Conservation (phyloP, 2,113 vertebrate genomes). For the Misgurnus mizolepis region DNA sequence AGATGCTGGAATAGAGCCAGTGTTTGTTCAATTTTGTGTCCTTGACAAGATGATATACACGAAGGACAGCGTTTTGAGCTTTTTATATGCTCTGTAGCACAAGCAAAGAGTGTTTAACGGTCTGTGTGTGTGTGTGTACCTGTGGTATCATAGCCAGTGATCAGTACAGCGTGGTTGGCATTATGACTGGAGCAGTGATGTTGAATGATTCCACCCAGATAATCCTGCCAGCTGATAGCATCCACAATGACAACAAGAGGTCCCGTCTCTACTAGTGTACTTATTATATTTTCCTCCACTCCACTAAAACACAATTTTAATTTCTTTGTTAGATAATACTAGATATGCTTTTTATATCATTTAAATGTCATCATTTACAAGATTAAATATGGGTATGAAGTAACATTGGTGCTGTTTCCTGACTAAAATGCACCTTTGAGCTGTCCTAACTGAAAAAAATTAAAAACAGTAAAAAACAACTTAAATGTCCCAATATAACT, state of each 20-base stretch:
- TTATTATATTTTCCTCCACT: conserved; percentile 85
- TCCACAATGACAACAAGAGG: conserved; percentile 87
- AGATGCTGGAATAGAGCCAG: conserved; percentile 21
- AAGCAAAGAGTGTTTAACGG: conserved; percentile 40
- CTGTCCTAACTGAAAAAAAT: too few relatives aligned
- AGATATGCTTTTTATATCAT: neutral
- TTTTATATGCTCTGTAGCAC: conserved; percentile 51
- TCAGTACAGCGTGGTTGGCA: conserved; percentile 87
- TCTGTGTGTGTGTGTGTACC: conserved; percentile 68
- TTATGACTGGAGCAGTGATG: conserved; percentile 89
- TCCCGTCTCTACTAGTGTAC: conserved; percentile 76
- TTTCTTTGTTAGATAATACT: neutral
- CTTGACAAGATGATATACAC: conserved; percentile 18
- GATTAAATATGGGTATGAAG: too few relatives aligned
- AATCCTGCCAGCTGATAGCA: conserved; percentile 94
- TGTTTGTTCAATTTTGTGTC: conserved; percentile 25
- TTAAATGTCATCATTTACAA: too few relatives aligned
- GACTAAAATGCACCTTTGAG: too few relatives aligned
- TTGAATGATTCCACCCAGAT: conserved; percentile 90
- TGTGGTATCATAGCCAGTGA: conserved; percentile 86
- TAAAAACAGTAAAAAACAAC: too few relatives aligned
- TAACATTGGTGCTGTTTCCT: too few relatives aligned
- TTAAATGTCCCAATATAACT: too few relatives aligned
- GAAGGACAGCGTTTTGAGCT: conserved; percentile 38
- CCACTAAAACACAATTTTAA: conserved; percentile 55